Conservation (phyloP, 2,113 vertebrate genomes). For the Esox niger region DNA sequence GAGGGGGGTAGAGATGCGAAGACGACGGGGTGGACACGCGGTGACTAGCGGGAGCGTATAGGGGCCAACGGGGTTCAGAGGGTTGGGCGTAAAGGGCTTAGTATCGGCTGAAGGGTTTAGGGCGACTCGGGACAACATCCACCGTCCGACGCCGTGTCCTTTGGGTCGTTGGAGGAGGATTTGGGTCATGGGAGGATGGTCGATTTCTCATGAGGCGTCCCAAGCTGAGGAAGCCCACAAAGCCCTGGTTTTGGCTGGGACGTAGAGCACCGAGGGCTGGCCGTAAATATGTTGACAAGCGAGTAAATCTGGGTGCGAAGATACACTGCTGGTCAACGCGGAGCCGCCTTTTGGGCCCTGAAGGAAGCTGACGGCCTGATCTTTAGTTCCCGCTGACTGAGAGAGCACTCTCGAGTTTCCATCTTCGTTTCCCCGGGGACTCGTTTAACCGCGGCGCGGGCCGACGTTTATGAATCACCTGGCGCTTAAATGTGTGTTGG, state of each 20-base stretch:
- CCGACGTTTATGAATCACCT: constrained; percentile 51
- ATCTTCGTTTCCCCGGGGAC: constrained; percentile 46
- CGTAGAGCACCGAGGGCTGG: too few species aligned
- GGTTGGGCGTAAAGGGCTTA: too few species aligned
- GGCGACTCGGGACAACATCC: too few species aligned
- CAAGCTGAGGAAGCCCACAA: background rate
- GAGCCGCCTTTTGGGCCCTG: background rate
- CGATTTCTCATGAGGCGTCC: too few species aligned
- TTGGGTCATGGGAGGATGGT: too few species aligned
- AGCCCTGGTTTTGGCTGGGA: too few species aligned
- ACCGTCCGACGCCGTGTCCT: too few species aligned
- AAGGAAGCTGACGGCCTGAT: constrained; percentile 8
- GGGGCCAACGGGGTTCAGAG: too few species aligned
- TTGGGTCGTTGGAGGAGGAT: too few species aligned
- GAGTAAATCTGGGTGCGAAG: constrained; percentile 19
- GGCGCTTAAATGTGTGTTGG: constrained; percentile 32
- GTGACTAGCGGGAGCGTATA: background rate
- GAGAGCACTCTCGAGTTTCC: constrained; percentile 40
- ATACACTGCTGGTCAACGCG: constrained; percentile 14
- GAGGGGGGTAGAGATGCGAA: constrained; percentile 18
- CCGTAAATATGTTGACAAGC: background rate
- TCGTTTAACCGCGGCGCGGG: constrained; percentile 54
- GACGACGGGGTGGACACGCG: background rate
- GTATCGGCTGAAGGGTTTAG: too few species aligned
- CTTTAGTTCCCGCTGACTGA: constrained; percentile 10